phyloP scores from a whole-genome alignment of 2,888 invertebrate genomes.

The Morinoia aosen region DNA sequence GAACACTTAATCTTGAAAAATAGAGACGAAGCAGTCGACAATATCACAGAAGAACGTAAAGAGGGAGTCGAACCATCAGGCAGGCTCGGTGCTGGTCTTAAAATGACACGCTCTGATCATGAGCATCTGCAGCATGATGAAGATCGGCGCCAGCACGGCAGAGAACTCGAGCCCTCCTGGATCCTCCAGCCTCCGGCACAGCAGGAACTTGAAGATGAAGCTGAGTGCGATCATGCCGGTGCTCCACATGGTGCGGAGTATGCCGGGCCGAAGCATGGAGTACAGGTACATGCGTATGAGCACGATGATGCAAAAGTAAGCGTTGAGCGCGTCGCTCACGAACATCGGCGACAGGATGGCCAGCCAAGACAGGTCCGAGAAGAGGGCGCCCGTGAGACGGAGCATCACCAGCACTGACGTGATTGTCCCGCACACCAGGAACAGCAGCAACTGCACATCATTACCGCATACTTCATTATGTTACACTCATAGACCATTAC shows the following conservation, averaged over 20 bases:
- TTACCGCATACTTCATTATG: neutral
- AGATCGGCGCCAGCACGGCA: slow-evolving; percentile 92
- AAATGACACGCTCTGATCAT: slow-evolving; percentile 93
- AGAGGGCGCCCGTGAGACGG: slow-evolving; percentile 79
- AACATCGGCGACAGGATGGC: slow-evolving; percentile 91
- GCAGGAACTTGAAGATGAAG: slow-evolving; percentile 90
- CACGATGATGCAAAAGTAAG: slow-evolving; percentile 95
- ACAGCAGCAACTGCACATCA: slow-evolving; percentile 83
- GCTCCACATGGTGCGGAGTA: slow-evolving; percentile 70
- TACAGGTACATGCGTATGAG: slow-evolving; percentile 92
- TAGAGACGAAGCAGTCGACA: neutral
- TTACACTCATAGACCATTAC: neutral
- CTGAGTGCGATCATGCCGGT: slow-evolving; percentile 73
- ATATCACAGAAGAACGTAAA: neutral
- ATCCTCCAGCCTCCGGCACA: slow-evolving; percentile 85
- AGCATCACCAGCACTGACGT: slow-evolving; percentile 88
- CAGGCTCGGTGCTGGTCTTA: slow-evolving; percentile 42
- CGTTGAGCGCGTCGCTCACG: slow-evolving; percentile 90
- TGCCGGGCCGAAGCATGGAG: slow-evolving; percentile 70
- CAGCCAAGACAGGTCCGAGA: slow-evolving; percentile 82
- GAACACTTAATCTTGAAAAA: neutral
- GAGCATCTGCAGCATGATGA: slow-evolving; percentile 89
- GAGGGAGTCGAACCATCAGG: neutral
- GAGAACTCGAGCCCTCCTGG: slow-evolving; percentile 87
- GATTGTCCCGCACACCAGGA: slow-evolving; percentile 84